Evolutionary conservation across 2,797 vertebrate species (phyloP).

Genomic region (Dallia pectoralis): DNA sequence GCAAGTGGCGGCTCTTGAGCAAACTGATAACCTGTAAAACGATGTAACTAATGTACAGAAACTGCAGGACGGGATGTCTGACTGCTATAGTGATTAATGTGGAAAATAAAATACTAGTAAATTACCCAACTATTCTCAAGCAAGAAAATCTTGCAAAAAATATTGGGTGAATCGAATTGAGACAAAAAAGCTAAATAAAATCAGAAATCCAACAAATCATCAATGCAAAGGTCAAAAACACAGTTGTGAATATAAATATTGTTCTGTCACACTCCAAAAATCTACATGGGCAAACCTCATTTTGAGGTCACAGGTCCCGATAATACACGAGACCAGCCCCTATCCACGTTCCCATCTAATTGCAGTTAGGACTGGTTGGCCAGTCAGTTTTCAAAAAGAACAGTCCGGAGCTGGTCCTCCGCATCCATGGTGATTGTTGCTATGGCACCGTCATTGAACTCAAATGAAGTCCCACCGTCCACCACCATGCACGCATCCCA

Average conservation of each 20-base stretch:
- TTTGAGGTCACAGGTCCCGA: not conserved
- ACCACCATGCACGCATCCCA: conserved; percentile 99
- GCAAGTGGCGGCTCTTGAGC: not conserved
- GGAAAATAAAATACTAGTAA: not conserved
- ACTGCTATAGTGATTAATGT: not conserved
- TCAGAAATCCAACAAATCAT: not conserved
- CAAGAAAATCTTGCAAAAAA: not conserved
- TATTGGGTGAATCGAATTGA: conserved; percentile 3
- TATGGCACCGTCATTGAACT: conserved; percentile 97
- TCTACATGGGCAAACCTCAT: not conserved
- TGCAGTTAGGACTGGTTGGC: not conserved
- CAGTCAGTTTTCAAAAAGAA: conserved; percentile 76
- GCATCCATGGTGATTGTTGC: conserved; percentile 85
- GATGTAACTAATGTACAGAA: not conserved
- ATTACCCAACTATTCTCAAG: not conserved
- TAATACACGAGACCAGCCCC: not conserved
- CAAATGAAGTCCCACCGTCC: conserved; percentile 94
- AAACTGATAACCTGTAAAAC: not conserved
- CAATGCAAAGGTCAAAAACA: conserved; percentile 2
- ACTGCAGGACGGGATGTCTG: not conserved
- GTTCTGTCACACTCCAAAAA: not conserved
- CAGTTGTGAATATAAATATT: not conserved
- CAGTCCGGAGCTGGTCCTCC: conserved; percentile 88
- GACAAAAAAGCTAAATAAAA: not conserved
- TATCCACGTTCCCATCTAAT: not conserved